Evolutionary conservation across 2,888 invertebrate species (phyloP).

Genomic region (Nomada lathburiana): DNA sequence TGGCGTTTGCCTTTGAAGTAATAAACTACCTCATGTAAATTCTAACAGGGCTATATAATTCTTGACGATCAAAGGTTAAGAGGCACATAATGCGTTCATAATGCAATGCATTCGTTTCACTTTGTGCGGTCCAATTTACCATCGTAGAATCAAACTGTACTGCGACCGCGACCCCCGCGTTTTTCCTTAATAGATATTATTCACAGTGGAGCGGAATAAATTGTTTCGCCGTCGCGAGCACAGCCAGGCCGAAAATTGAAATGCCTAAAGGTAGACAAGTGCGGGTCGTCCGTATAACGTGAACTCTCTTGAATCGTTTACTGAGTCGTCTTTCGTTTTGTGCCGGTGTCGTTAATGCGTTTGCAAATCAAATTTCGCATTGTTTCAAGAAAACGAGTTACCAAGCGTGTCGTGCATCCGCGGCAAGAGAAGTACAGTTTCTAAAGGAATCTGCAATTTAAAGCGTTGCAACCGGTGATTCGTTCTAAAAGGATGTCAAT

Average conservation of each 20-base stretch:
- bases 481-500: background rate
- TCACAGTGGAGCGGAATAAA: background rate
- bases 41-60: slow-evolving; percentile 25
- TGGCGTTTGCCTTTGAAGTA: slow-evolving; percentile 31
- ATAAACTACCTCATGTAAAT: slow-evolving; percentile 46
- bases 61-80: slow-evolving; percentile 28
- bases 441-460: background rate
- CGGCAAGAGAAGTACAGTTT: too few relatives aligned
- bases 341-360: too few relatives aligned
- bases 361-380: too few relatives aligned
- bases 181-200: background rate
- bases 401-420: too few relatives aligned
- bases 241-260: background rate
- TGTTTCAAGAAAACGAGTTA: too few relatives aligned
- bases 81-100: slow-evolving; percentile 7
- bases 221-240: background rate
- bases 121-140: slow-evolving; percentile 16
- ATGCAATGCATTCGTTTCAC: slow-evolving; percentile 26
- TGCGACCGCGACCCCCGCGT: background rate
- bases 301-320: background rate
- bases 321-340: too few relatives aligned
- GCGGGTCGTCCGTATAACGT: background rate
- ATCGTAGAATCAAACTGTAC: background rate
- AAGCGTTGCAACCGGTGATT: too few relatives aligned
- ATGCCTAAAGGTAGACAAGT: background rate